A percentile compares a stretch with the other conserved stretches of the same genome.
Conservation (phyloP, 2,113 vertebrate genomes). For the Trinectes maculatus region DNA sequence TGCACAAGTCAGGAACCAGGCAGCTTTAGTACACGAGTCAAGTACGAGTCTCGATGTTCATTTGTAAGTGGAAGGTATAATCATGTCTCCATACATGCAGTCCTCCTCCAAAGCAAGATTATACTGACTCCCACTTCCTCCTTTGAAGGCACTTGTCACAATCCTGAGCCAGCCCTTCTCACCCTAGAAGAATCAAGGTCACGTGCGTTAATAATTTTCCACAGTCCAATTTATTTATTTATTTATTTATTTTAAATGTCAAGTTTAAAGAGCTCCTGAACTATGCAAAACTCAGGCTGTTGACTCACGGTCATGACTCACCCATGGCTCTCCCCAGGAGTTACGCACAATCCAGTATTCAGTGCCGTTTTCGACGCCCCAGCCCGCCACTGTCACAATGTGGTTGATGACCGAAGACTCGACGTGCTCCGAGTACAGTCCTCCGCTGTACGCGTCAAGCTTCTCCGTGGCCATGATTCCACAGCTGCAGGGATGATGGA, state of each 20-base stretch:
- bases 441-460: slow-evolving; percentile 84
- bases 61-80: slow-evolving; percentile 72
- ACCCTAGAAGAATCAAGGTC: slow-evolving; percentile 76
- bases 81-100: slow-evolving; percentile 86
- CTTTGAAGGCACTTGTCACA: slow-evolving; percentile 89
- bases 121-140: slow-evolving; percentile 82
- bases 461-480: slow-evolving; percentile 89
- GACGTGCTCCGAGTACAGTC: slow-evolving; percentile 84
- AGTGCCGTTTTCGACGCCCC: slow-evolving; percentile 83
- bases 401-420: slow-evolving; percentile 82
- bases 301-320: slow-evolving; percentile 71
- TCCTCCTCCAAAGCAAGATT: slow-evolving; percentile 88
- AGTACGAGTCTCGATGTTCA: not conserved
- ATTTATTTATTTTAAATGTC: slow-evolving; percentile 34
- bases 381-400: slow-evolving; percentile 88
- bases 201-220: not conserved
- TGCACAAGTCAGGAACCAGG: not conserved
- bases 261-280: slow-evolving; percentile 20
- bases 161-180: slow-evolving; percentile 90
- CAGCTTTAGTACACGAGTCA: not conserved
- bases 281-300: not conserved
- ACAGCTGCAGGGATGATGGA: slow-evolving; percentile 76
- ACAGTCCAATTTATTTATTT: not conserved
- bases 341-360: slow-evolving; percentile 94
- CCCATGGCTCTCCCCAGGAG: slow-evolving; percentile 94